phyloP scores from a whole-genome alignment of 2,888 invertebrate species.

The Tipula confusa region DNA sequence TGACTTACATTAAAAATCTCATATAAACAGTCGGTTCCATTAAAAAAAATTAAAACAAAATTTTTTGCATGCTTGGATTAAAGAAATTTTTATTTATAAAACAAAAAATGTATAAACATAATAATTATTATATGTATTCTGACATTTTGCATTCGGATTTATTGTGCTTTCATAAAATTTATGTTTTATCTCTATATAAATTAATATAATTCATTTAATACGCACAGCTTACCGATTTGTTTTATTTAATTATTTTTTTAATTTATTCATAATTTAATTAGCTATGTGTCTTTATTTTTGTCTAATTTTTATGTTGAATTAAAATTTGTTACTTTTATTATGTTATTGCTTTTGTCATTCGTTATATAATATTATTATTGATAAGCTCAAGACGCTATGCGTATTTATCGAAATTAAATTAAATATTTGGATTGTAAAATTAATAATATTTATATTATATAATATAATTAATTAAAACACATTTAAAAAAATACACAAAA shows the following conservation, averaged over 20 bases:
- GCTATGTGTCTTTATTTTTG: neutral
- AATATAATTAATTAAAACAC: neutral
- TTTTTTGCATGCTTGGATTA: slow-evolving; percentile 8
- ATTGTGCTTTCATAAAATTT: neutral
- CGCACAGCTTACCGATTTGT: neutral
- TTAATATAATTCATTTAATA: neutral
- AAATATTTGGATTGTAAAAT: neutral
- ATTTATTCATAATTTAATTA: neutral
- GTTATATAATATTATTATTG: neutral
- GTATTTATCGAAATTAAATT: neutral
- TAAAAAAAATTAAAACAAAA: neutral
- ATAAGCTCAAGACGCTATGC: neutral
- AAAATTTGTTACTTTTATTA: neutral
- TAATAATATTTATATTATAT: neutral
- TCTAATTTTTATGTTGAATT: neutral
- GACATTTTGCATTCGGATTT: neutral
- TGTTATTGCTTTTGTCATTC: neutral
- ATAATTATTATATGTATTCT: too few relatives aligned
- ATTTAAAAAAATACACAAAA: slow-evolving; percentile 1
- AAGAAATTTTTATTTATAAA: neutral
- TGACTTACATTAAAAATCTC: too few relatives aligned
- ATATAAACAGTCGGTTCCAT: too few relatives aligned
- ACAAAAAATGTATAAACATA: neutral
- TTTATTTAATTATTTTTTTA: neutral
- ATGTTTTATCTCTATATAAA: neutral